phyloP scores from a whole-genome alignment of 2,888 invertebrate species.

The Zaprionus obscuricornis region DNA sequence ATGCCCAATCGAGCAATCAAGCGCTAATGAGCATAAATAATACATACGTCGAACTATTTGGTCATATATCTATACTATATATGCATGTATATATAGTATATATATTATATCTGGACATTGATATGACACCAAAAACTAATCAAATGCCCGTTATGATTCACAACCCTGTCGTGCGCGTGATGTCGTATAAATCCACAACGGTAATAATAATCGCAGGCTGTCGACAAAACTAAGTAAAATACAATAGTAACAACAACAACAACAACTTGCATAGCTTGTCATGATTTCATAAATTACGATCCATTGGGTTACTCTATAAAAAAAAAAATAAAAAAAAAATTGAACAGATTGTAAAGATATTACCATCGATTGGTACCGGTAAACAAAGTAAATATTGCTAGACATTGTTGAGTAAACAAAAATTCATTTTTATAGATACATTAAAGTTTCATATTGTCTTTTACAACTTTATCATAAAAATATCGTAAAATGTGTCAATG shows the following conservation, averaged over 20 bases:
- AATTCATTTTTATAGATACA: constrained; percentile 23
- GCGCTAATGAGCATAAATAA: constrained; percentile 40
- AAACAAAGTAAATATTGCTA: constrained; percentile 16
- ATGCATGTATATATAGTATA: constrained; percentile 10
- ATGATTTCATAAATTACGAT: constrained; percentile 36
- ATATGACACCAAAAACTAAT: constrained; percentile 49
- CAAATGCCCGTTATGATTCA: constrained; percentile 55
- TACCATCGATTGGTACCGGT: constrained; percentile 16
- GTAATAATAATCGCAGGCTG: constrained; percentile 27
- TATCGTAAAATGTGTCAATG: constrained; percentile 45
- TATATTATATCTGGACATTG: constrained; percentile 13
- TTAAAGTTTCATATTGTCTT: constrained; percentile 9
- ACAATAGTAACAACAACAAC: constrained; percentile 17
- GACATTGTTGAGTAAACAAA: constrained; percentile 4
- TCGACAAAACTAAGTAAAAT: constrained; percentile 17
- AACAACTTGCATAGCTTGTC: constrained; percentile 10
- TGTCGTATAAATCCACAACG: constrained; percentile 45
- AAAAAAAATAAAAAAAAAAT: too few relatives aligned
- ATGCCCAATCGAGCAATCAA: constrained; percentile 21
- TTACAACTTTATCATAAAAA: constrained; percentile 1
- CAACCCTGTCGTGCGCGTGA: constrained; percentile 46
- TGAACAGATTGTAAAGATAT: constrained; percentile 37
- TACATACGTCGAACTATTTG: too few relatives aligned
- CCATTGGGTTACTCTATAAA: too few relatives aligned
- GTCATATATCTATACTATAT: too few relatives aligned